These are phyloP conservation scores for Euwallacea similis DNA, from an alignment of 1,140 invertebrate genomes.

Conservation along the genomic window DNA sequence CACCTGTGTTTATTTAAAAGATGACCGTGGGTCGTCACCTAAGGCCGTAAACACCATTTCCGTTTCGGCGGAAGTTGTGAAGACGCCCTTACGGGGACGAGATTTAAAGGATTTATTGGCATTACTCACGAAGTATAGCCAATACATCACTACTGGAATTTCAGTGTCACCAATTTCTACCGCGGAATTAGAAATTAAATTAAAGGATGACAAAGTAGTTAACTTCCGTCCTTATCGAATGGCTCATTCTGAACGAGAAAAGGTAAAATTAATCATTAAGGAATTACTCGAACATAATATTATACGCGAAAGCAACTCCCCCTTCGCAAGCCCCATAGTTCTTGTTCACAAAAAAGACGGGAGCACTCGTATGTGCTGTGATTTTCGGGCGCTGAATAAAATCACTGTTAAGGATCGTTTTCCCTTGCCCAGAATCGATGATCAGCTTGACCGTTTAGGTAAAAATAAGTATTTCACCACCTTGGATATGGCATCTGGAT, in stretches of 20 bases:
- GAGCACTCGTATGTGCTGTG: conserved; percentile 49
- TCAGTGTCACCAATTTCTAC: too few species aligned
- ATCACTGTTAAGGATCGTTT: conserved; percentile 50
- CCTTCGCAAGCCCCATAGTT: conserved; percentile 51
- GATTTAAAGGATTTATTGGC: background rate
- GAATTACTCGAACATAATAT: conserved; percentile 47
- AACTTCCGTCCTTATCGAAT: too few species aligned
- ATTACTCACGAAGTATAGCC: background rate
- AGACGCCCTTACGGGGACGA: conserved; percentile 1
- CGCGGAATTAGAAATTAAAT: too few species aligned
- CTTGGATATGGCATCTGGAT: conserved; percentile 41
- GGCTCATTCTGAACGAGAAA: conserved; percentile 22
- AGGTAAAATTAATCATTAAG: conserved; percentile 21
- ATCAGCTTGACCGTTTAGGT: conserved; percentile 7
- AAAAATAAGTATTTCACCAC: background rate
- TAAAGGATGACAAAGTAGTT: too few species aligned
- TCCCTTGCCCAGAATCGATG: conserved; percentile 50
- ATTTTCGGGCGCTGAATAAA: conserved; percentile 49
- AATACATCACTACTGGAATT: too few species aligned
- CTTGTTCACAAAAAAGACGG: conserved; percentile 51
- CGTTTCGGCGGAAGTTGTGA: background rate
- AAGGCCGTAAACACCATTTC: conserved; percentile 1
- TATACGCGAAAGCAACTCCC: conserved; percentile 49
- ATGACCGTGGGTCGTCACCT: background rate
- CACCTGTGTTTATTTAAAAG: background rate